Conservation (phyloP, 2,113 vertebrate genomes). For the Spea multiplicata region DNA sequence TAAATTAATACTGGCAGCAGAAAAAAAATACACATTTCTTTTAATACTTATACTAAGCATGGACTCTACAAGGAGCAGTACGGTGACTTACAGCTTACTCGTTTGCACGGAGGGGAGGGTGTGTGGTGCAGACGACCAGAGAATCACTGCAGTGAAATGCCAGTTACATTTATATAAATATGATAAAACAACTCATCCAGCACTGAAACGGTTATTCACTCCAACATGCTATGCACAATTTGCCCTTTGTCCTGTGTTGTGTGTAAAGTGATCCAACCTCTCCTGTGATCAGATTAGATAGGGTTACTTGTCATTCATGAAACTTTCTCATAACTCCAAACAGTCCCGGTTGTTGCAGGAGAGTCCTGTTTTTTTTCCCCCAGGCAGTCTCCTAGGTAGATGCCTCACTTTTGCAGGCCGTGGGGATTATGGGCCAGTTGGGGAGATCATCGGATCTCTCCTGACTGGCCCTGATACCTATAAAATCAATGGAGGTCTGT, state of each 20-base stretch:
- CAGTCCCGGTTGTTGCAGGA: too few species aligned
- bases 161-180: conserved; percentile 29
- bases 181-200: conserved; percentile 9
- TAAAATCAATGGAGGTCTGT: too few species aligned
- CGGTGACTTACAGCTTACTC: conserved; percentile 60
- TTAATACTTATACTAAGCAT: conserved; percentile 66
- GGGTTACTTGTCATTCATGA: too few species aligned
- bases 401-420: too few species aligned
- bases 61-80: conserved; percentile 58
- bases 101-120: conserved; percentile 49
- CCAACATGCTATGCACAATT: conserved; percentile 2
- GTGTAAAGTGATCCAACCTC: too few species aligned
- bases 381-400: too few species aligned
- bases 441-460: too few species aligned
- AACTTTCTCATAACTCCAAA: too few species aligned
- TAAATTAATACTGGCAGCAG: conserved; percentile 69
- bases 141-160: conserved; percentile 13
- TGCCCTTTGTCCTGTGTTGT: background rate
- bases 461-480: too few species aligned
- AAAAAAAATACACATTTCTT: conserved; percentile 59
- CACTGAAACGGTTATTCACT: conserved; percentile 18
- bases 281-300: too few species aligned
- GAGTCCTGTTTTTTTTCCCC: too few species aligned
- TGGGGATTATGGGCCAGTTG: too few species aligned
- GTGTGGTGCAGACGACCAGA: conserved; percentile 10